A percentile compares a stretch with the other conserved stretches of the same genome.
Evolutionary conservation across 2,888 invertebrate species (phyloP).

Genomic region (Microchrysa polita): DNA sequence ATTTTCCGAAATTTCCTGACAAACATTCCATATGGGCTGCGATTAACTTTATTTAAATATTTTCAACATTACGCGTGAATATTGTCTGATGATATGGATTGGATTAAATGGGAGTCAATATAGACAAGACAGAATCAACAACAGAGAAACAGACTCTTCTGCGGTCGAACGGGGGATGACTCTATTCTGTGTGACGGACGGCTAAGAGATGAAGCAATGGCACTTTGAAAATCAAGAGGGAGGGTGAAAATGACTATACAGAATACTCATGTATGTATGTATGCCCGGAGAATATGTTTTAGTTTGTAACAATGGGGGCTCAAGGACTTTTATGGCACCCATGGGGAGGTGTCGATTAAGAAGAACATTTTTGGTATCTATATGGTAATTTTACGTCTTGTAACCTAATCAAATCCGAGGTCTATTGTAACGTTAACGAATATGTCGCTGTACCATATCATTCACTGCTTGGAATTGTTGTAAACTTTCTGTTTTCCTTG

Average conservation of each 20-base stretch:
- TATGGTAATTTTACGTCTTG: slow-evolving; percentile 51
- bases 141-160: not conserved
- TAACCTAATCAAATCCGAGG: slow-evolving; percentile 50
- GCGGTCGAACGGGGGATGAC: not conserved
- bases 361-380: slow-evolving; percentile 51
- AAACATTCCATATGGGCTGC: slow-evolving; percentile 47
- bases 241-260: slow-evolving; percentile 1
- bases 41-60: slow-evolving; percentile 51
- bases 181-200: no score
- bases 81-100: slow-evolving; percentile 43
- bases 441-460: slow-evolving; percentile 7
- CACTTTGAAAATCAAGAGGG: not conserved
- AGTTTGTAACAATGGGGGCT: slow-evolving; percentile 42
- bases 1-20: not conserved
- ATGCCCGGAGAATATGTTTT: slow-evolving; percentile 29
- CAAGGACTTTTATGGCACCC: slow-evolving; percentile 50
- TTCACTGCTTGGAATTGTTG: not conserved
- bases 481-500: not conserved
- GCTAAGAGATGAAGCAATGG: not conserved
- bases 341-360: slow-evolving; percentile 50
- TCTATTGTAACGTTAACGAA: slow-evolving; percentile 36
- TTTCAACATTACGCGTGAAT: slow-evolving; percentile 45
- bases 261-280: not conserved
- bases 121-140: slow-evolving; percentile 21
- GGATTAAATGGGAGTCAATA: slow-evolving; percentile 43